Conservation (phyloP, 2,797 vertebrate genomes). For the Gymnocypris eckloni region DNA sequence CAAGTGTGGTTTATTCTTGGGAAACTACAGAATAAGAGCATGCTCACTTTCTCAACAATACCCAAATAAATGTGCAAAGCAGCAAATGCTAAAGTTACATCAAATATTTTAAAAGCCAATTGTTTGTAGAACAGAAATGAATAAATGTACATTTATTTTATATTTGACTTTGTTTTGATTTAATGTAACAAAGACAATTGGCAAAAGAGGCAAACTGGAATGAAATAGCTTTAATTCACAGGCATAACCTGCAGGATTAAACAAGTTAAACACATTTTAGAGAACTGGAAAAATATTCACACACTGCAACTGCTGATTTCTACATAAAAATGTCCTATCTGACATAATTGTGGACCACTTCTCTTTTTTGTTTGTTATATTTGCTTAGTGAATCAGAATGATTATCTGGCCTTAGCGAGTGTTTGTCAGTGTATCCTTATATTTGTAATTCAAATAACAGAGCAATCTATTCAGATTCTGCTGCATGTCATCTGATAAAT, state of each 20-base stretch:
- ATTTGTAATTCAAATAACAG: constrained; percentile 22
- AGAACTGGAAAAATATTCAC: constrained; percentile 12
- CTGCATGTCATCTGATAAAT: background rate
- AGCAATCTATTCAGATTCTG: background rate
- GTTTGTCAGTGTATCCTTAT: background rate
- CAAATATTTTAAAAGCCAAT: background rate
- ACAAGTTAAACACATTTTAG: background rate
- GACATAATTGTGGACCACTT: constrained; percentile 16
- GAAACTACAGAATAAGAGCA: background rate
- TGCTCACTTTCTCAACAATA: background rate
- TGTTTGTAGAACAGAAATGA: background rate
- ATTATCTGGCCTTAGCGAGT: background rate
- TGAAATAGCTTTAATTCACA: background rate
- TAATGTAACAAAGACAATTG: background rate
- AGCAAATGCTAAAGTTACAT: background rate
- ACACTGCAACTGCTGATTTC: background rate
- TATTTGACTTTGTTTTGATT: background rate
- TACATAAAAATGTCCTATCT: constrained; percentile 3
- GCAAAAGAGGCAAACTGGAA: too few relatives aligned
- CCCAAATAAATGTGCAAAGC: background rate
- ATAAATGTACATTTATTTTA: background rate
- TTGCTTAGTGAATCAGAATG: background rate
- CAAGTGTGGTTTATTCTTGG: background rate
- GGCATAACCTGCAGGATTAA: background rate
- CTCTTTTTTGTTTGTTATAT: constrained; percentile 6